Percentiles rank a stretch among this genome's conserved stretches.
These are phyloP conservation scores for Bombus polaris DNA, from an alignment of 1,140 invertebrate species.

Conservation along the genomic window DNA sequence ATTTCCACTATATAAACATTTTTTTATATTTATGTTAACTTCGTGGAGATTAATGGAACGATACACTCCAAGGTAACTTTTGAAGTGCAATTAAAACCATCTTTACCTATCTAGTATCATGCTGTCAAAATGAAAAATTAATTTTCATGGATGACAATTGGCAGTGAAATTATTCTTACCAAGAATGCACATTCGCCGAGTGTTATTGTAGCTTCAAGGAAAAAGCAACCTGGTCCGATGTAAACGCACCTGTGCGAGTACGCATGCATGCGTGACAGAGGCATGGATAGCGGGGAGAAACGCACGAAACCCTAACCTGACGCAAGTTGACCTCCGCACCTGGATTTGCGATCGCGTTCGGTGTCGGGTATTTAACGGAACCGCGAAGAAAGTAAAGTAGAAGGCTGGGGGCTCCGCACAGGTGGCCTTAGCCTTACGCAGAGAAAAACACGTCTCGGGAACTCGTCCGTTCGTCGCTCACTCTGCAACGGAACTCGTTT, in stretches of 20 bases:
- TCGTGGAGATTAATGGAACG: no score
- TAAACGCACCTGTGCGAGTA: slow-evolving; percentile 15
- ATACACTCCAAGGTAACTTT: no score
- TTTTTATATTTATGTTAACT: background rate
- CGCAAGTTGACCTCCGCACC: slow-evolving; percentile 73
- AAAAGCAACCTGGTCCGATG: background rate
- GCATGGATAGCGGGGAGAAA: slow-evolving; percentile 47
- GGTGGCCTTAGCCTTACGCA: slow-evolving; percentile 55
- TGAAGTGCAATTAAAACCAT: background rate
- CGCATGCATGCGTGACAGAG: slow-evolving; percentile 51
- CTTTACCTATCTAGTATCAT: background rate
- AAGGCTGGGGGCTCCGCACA: slow-evolving; percentile 53
- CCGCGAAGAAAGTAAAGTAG: slow-evolving; percentile 73
- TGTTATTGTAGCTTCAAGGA: background rate
- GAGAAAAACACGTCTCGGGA: slow-evolving; percentile 48
- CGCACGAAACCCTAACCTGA: slow-evolving; percentile 68
- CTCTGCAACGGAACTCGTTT: slow-evolving; percentile 23
- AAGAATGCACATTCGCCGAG: no score
- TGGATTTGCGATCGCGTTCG: slow-evolving; percentile 72
- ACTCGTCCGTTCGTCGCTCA: slow-evolving; percentile 31
- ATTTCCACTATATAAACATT: background rate
- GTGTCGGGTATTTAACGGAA: slow-evolving; percentile 72
- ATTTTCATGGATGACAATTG: no score
- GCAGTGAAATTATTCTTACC: background rate
- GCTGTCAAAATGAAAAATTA: background rate